Percentiles rank a stretch among this genome's conserved stretches.
These are phyloP conservation scores for Hybos culiciformis DNA, from an alignment of 2,888 invertebrate genomes.

Conservation along the genomic window DNA sequence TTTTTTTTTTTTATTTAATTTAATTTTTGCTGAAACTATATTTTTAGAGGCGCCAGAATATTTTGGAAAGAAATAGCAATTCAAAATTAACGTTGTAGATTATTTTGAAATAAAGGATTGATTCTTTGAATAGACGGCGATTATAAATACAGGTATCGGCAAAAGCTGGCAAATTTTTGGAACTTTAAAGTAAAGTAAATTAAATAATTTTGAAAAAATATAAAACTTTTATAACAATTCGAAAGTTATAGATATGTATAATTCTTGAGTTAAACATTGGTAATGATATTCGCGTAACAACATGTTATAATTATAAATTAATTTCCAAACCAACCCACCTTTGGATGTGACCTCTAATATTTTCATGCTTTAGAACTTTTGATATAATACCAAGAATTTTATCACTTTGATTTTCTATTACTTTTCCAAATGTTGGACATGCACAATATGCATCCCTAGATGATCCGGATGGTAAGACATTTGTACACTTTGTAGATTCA, in stretches of 20 bases:
- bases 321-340: slow-evolving; percentile 20
- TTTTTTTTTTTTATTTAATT: no score
- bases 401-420: slow-evolving; percentile 48
- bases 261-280: background rate
- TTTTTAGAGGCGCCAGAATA: no score
- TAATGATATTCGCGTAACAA: background rate
- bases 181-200: background rate
- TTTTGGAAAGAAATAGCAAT: no score
- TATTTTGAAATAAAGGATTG: no score
- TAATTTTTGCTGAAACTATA: no score
- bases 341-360: slow-evolving; percentile 43
- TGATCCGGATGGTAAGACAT: slow-evolving; percentile 54
- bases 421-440: slow-evolving; percentile 57
- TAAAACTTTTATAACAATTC: no score
- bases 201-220: background rate
- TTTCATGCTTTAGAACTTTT: slow-evolving; percentile 40
- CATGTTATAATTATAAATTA: background rate
- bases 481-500: slow-evolving; percentile 55
- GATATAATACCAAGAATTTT: slow-evolving; percentile 48
- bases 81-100: no score
- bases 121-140: no score
- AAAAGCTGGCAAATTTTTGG: background rate
- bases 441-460: slow-evolving; percentile 63
- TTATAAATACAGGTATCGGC: no score
- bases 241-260: background rate